Base-by-base conservation (phyloP, 2,888 invertebrate genomes). In the Synanthedon tipuliformis region DNA sequence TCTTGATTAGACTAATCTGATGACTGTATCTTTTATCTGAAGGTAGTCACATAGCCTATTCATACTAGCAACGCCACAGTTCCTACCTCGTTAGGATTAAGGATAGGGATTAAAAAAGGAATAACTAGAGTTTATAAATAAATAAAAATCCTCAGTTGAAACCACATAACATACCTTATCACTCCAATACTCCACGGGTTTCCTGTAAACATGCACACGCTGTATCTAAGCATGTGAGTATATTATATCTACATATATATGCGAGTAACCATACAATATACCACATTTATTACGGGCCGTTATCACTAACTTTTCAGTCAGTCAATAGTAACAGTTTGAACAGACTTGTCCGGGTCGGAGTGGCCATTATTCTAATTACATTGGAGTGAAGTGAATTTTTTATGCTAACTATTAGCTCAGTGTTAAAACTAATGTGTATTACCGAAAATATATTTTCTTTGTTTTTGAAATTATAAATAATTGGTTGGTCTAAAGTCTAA, bases 281-380 rank as follows among this genome's bases (percentile, higher is more conserved):
- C 58, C 62, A 68, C 64, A 68, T 71, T 69, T 77, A 74, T 69
- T 69, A 73, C 63, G 57, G 63, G 55, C 60, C 57, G 70, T 79
- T 81, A 80, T 81, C 81, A 78, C 66, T 62, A 57, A 53, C 61
- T 62, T 62, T 63, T 67, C 68, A 56, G 64, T 57, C 71, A 79
- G 80, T 79, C 76, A 73, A 76, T 77, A 75, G 60, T 69, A 68
- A 68, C 68, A 71, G 71, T 69, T 67, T 58, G 57, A 54, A 52
- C 55, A 56, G 70, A 58, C 55, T 34, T 34, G 34, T 34, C 34
- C 34, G 34, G 34, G 34, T 34, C 34, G 34, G 34, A 34, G 10
- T 61, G 66, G 66, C 59, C 70, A 70, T 34, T 50, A 52, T 52
- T 41, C 8, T 40, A 41, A 53, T 50, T 52, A 53, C 52, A 41